Conservation (phyloP, 2,113 vertebrate species). For the Chloroceryle aenea region DNA sequence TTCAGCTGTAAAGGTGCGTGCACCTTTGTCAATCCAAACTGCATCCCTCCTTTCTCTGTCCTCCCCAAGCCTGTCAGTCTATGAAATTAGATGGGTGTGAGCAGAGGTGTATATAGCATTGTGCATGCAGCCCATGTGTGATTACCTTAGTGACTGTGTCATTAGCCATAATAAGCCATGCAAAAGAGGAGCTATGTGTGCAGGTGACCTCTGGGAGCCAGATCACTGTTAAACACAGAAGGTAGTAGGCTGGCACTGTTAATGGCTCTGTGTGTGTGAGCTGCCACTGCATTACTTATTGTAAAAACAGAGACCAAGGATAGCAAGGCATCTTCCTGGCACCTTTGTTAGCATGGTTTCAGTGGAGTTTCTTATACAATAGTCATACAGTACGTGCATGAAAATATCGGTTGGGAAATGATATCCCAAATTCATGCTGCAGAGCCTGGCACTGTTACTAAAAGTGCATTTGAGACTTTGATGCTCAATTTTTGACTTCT, state of each 20-base stretch:
- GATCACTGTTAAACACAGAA: background rate
- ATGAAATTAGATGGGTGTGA: too few relatives aligned
- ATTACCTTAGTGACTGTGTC: background rate
- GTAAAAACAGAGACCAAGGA: background rate
- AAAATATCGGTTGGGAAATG: background rate
- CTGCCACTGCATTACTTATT: background rate
- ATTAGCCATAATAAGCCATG: background rate
- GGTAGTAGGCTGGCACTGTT: background rate
- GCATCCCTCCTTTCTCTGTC: background rate
- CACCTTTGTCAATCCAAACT: rapidly evolving
- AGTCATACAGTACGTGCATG: background rate
- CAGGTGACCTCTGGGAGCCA: background rate
- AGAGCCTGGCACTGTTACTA: background rate
- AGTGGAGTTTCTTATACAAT: background rate
- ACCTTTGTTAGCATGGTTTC: background rate
- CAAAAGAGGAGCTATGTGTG: background rate
- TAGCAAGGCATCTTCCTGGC: background rate
- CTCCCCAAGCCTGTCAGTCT: background rate
- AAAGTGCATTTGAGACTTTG: background rate
- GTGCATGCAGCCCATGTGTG: rapidly evolving
- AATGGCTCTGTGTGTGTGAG: background rate
- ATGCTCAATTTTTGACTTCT: background rate
- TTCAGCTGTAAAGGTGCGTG: background rate
- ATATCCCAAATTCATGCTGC: background rate
- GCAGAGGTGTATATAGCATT: too few relatives aligned